Percentiles rank a stretch among this genome's conserved stretches.
Evolutionary conservation across 2,888 invertebrate genomes (phyloP).

Genomic region (Epirrhoe tristata): DNA sequence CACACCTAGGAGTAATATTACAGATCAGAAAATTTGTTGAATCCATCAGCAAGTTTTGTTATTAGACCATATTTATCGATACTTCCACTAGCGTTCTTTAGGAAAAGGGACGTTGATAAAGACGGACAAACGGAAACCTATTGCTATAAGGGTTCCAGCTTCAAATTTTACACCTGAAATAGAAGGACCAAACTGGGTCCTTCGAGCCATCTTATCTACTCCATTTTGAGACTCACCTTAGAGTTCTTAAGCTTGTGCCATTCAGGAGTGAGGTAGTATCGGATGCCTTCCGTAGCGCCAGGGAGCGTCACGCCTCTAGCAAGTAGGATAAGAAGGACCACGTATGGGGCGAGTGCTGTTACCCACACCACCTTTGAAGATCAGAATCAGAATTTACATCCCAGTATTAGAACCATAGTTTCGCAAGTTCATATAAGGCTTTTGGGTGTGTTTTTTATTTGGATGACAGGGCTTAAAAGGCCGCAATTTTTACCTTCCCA

Average conservation of each 20-base stretch:
- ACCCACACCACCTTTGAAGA: slow-evolving; percentile 93
- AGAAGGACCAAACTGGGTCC: background rate
- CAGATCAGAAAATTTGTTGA: background rate
- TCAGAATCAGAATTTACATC: too few species aligned
- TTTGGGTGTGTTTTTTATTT: too few species aligned
- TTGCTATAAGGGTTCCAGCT: too few species aligned
- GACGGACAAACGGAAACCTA: too few species aligned
- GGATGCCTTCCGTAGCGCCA: slow-evolving; percentile 93
- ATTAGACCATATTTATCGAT: too few species aligned
- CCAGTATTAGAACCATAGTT: too few species aligned
- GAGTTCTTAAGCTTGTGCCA: slow-evolving; percentile 93
- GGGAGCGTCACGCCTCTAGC: slow-evolving; percentile 94
- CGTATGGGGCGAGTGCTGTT: slow-evolving; percentile 96
- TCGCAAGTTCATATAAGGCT: too few species aligned
- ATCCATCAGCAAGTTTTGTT: too few species aligned
- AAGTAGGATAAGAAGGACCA: slow-evolving; percentile 94
- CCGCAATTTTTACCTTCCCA: slow-evolving; percentile 89
- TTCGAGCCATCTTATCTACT: background rate
- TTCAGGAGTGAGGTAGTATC: slow-evolving; percentile 95
- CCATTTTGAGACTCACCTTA: slow-evolving; percentile 78
- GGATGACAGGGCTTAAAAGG: background rate
- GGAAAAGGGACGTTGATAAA: too few species aligned
- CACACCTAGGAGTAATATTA: slow-evolving; percentile 87
- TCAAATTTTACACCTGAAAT: background rate
- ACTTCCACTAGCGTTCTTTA: too few species aligned